These are phyloP conservation scores for Chaetodon trifascialis DNA, from an alignment of 2,113 vertebrate genomes.

Conservation along the genomic window DNA sequence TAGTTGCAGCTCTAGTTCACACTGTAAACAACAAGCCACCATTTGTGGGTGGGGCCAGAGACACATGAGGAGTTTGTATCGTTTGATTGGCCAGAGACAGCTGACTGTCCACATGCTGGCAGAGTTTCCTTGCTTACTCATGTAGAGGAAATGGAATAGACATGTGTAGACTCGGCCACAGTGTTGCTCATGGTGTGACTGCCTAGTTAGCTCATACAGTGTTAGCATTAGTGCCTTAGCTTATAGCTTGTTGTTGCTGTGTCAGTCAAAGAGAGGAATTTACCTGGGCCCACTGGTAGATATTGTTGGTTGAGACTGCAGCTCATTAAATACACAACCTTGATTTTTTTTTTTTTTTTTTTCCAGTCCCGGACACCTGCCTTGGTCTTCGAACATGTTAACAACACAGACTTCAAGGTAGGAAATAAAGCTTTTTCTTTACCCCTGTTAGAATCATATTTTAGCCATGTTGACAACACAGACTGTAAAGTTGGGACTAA, in stretches of 20 bases:
- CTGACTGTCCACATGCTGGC: not conserved
- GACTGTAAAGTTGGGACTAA: no score
- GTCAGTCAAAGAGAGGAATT: not conserved
- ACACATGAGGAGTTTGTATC: not conserved
- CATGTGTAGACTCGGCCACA: not conserved
- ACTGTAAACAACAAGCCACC: slow-evolving; percentile 24
- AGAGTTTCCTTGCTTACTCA: not conserved
- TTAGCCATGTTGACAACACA: no score
- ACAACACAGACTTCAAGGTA: slow-evolving; percentile 90
- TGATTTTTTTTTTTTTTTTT: slow-evolving; percentile 47
- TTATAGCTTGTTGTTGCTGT: not conserved
- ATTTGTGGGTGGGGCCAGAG: not conserved
- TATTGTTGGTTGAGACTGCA: not conserved
- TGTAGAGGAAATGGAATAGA: not conserved
- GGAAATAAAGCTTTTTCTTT: not conserved
- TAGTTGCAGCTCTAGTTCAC: slow-evolving; percentile 2
- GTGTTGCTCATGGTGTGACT: slow-evolving; percentile 35
- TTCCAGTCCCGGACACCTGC: slow-evolving; percentile 88
- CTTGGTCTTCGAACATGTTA: slow-evolving; percentile 88
- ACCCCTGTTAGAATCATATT: no score
- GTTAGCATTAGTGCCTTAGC: slow-evolving; percentile 5
- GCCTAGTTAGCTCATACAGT: slow-evolving; percentile 2
- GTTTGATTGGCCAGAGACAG: not conserved
- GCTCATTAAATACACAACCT: not conserved
- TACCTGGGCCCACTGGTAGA: not conserved